These are phyloP conservation scores for Celastrina argiolus DNA, from an alignment of 2,888 invertebrate species.

Conservation along the genomic window DNA sequence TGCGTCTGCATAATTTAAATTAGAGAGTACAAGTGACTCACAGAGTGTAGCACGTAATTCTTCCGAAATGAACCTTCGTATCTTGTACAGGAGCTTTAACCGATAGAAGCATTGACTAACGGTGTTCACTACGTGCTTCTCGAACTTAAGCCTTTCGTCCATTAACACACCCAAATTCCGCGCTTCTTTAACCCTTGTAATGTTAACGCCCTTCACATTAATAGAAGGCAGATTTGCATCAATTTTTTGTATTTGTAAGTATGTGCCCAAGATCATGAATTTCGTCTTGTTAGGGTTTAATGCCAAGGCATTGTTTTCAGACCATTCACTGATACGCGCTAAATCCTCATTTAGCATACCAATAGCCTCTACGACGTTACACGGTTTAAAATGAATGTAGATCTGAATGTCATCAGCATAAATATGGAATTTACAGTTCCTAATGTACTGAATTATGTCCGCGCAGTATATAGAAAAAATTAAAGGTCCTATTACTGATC, in stretches of 20 bases:
- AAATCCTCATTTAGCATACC: not conserved
- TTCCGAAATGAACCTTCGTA: not conserved
- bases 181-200: not conserved
- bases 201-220: not conserved
- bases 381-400: not conserved
- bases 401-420: conserved; percentile 19
- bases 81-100: not conserved
- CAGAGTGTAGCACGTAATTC: conserved; percentile 16
- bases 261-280: not conserved
- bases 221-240: no score
- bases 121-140: no score
- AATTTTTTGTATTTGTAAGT: not conserved
- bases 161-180: not conserved
- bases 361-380: not conserved
- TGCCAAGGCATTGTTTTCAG: not conserved
- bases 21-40: no score
- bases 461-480: conserved; percentile 17
- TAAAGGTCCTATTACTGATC: conserved; percentile 12
- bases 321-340: not conserved
- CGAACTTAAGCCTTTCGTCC: no score
- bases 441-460: not conserved
- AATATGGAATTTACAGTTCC: not conserved
- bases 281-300: not conserved
- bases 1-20: conserved; percentile 26
- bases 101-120: not conserved